Percentiles rank a stretch among this genome's conserved stretches.
phyloP scores from a whole-genome alignment of 2,797 vertebrate genomes.

The Cyclopterus lumpus region DNA sequence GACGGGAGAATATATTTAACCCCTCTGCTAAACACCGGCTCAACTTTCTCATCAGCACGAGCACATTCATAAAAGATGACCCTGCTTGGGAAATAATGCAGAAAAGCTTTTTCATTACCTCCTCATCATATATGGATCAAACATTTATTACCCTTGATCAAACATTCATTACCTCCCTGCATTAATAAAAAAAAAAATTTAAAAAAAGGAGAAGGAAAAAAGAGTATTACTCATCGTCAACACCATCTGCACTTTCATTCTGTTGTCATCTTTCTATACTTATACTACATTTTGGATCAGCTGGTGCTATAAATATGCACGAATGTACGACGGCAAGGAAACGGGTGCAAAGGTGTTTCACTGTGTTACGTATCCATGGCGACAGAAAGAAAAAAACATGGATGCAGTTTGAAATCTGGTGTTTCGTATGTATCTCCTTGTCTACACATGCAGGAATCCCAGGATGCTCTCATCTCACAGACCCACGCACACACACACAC shows the following conservation, averaged over 20 bases:
- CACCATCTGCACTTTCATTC: slow-evolving; percentile 39
- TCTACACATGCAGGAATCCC: background rate
- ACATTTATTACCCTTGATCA: slow-evolving; percentile 70
- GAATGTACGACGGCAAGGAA: background rate
- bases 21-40: slow-evolving; percentile 27
- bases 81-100: slow-evolving; percentile 52
- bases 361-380: background rate
- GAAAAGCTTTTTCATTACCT: slow-evolving; percentile 71
- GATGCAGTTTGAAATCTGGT: background rate
- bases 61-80: slow-evolving; percentile 70
- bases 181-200: slow-evolving; percentile 52
- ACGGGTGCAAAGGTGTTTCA: background rate
- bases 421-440: background rate
- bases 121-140: slow-evolving; percentile 67
- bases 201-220: background rate
- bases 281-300: slow-evolving; percentile 25
- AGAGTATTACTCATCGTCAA: slow-evolving; percentile 55
- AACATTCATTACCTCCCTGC: slow-evolving; percentile 66
- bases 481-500: background rate
- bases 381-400: background rate
- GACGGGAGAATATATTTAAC: slow-evolving; percentile 16
- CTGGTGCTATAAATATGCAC: slow-evolving; percentile 1
- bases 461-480: background rate
- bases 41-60: slow-evolving; percentile 51
- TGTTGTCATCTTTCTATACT: slow-evolving; percentile 29